Conservation (phyloP, 2,113 vertebrate species). For the Takifugu bimaculatus region DNA sequence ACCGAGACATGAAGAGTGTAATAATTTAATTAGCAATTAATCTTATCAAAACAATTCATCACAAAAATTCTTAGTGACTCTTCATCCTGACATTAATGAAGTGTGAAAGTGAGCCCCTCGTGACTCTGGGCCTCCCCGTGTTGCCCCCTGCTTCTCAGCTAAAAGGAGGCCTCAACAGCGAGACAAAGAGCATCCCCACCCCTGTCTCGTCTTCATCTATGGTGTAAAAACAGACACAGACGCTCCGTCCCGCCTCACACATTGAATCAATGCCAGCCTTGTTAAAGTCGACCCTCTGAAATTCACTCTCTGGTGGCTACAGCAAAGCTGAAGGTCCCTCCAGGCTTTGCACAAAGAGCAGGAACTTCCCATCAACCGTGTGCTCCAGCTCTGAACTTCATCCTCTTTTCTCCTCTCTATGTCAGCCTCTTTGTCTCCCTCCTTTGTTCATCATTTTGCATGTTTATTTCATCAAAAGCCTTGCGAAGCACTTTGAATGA, state of each 20-base stretch:
- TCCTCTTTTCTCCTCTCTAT: conserved; percentile 8
- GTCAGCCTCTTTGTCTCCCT: conserved; percentile 11
- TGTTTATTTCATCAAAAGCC: conserved; percentile 2
- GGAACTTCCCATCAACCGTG: conserved; percentile 38
- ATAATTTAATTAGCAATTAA: not conserved
- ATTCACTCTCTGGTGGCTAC: conserved; percentile 40
- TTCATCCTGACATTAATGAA: conserved; percentile 11
- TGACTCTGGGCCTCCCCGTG: conserved; percentile 40
- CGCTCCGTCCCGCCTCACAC: conserved; percentile 46
- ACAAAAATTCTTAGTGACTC: not conserved
- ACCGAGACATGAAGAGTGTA: too few relatives aligned
- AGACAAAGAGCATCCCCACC: conserved; percentile 53
- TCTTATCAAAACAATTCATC: not conserved
- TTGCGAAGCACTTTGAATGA: conserved; percentile 6
- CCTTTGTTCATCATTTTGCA: not conserved
- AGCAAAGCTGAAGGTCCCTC: conserved; percentile 35
- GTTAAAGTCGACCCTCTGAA: conserved; percentile 66
- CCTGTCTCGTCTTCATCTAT: conserved; percentile 41
- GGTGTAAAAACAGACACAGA: conserved; percentile 47
- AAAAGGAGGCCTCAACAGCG: conserved; percentile 39
- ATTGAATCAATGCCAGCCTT: conserved; percentile 59
- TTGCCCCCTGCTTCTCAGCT: conserved; percentile 40
- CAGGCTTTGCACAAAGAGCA: conserved; percentile 46
- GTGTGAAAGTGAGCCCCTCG: conserved; percentile 21
- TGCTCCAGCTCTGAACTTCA: conserved; percentile 27